phyloP scores from a whole-genome alignment of 2,888 invertebrate genomes.

The Phasia obesa region DNA sequence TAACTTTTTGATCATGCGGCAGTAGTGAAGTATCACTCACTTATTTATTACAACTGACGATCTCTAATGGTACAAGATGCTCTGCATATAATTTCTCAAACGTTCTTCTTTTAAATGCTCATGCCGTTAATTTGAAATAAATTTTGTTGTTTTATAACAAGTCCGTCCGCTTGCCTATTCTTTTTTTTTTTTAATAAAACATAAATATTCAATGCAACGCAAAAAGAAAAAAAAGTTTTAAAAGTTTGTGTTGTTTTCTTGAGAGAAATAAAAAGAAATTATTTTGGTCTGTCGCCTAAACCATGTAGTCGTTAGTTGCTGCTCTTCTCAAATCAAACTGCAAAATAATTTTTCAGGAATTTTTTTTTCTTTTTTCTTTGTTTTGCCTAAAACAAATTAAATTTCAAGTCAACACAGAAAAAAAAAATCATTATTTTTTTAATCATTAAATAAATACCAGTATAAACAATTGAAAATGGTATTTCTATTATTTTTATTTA shows the following conservation, averaged over 20 bases:
- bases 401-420: conserved; percentile 40
- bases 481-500: conserved; percentile 9
- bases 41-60: conserved; percentile 25
- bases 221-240: conserved; percentile 15
- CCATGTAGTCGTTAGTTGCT: conserved; percentile 34
- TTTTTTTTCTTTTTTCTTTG: too few species aligned
- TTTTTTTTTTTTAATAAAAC: conserved; percentile 45
- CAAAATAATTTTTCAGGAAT: conserved; percentile 52
- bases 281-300: conserved; percentile 36
- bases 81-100: conserved; percentile 27
- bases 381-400: conserved; percentile 30
- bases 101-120: conserved; percentile 1
- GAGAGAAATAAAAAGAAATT: conserved; percentile 2
- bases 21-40: conserved; percentile 24
- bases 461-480: conserved; percentile 42
- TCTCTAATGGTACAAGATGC: background rate
- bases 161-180: background rate
- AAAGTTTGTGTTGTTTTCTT: conserved; percentile 26
- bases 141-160: background rate
- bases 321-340: conserved; percentile 12
- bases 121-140: background rate
- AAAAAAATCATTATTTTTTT: background rate
- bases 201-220: conserved; percentile 1
- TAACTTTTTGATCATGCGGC: conserved; percentile 38
- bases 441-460: conserved; percentile 1